Conservation (phyloP, 2,113 vertebrate species). For the Cinclus mexicanus region DNA sequence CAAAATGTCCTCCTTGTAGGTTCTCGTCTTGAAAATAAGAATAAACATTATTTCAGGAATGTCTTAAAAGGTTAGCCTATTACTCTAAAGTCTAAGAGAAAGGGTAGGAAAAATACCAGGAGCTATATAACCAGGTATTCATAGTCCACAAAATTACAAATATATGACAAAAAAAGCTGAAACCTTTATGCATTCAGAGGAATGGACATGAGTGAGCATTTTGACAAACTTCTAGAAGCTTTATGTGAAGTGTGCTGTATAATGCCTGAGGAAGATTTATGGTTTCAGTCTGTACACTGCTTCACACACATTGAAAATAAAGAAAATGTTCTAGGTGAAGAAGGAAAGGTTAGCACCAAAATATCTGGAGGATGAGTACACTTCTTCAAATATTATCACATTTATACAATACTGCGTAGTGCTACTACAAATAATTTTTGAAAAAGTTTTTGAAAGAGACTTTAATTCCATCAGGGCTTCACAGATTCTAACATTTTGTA, state of each 20-base stretch:
- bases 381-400: background rate
- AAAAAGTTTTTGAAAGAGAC: background rate
- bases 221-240: background rate
- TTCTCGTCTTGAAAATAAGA: background rate
- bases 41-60: background rate
- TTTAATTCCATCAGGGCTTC: background rate
- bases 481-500: background rate
- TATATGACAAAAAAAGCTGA: background rate
- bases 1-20: background rate
- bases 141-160: background rate
- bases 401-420: background rate
- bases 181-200: background rate
- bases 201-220: background rate
- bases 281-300: background rate
- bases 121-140: background rate
- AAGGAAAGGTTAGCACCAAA: background rate
- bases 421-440: background rate
- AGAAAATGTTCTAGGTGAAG: background rate
- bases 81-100: background rate
- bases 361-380: background rate
- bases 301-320: background rate
- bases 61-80: background rate
- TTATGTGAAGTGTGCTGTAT: accelerated
- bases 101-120: background rate
- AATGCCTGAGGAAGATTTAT: background rate